Evolutionary conservation across 2,113 vertebrate species (phyloP).

Genomic region (Meles meles): DNA sequence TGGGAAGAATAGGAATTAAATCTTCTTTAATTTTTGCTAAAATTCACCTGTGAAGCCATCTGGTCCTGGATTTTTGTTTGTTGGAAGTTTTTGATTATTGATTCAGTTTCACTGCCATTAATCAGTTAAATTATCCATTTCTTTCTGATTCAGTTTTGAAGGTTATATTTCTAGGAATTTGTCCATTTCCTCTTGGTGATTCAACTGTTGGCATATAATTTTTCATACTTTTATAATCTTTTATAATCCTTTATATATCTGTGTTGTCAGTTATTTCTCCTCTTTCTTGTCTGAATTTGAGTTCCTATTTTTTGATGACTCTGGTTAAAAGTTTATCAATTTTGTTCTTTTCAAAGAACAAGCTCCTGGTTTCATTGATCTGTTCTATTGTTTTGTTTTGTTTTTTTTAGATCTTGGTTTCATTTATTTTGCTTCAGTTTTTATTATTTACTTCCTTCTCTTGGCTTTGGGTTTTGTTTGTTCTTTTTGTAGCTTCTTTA

Average conservation of each 20-base stretch:
- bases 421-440: background rate
- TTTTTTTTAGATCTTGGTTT: background rate
- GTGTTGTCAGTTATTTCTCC: background rate
- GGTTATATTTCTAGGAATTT: background rate
- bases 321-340: background rate
- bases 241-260: background rate
- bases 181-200: background rate
- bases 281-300: background rate
- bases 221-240: background rate
- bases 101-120: background rate
- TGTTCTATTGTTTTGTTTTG: background rate
- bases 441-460: background rate
- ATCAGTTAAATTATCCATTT: background rate
- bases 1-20: background rate
- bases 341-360: background rate
- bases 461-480: background rate
- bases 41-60: background rate
- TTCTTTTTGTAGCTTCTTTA: background rate
- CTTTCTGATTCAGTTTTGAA: background rate
- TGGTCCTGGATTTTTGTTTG: background rate
- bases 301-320: background rate
- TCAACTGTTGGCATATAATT: background rate
- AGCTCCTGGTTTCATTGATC: background rate
- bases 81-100: background rate
- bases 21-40: background rate